Base-by-base conservation (phyloP, 1,140 invertebrate genomes). In the Eriosoma lanigerum region DNA sequence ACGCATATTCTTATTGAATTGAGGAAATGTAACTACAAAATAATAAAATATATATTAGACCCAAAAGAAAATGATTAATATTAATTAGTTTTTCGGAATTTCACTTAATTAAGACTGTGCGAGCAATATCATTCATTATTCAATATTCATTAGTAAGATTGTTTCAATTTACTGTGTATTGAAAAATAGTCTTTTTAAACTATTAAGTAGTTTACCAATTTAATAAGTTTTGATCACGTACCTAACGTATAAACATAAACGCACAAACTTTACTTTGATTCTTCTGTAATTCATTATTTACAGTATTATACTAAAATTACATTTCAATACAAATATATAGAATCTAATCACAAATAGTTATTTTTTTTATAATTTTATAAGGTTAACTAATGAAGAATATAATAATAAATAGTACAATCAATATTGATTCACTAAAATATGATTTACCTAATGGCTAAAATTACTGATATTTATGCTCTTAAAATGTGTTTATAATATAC, bases 1-100 rank as follows among this genome's bases (percentile, higher is more conserved):
- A 46, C 56, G 75, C n/a, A 78, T 62, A 48, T 48, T 78, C 15
- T 48, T 21, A 29, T 46, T 62, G 17, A 78, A 78, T 19, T 78
- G 75, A 78, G 75, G 75, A 48, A 78, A 78, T 9, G 75, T 78
- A 44, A 78, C 75, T 78, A 32, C 17, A 72, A 72, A 50, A 72
- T 52, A 52, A 72, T 29, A 52, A 52, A 72, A n/a, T 29, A 38
- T 8, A 72, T 29, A 52, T 52, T 5, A n/a, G 4, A n/a, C 15
- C 2, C 4, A 1, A n/a, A 54, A 3, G 3, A 21, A 24, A 48
- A 26, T 44, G 0, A 66, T 29, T 29, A 38, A 38, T 38, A 38
- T 8, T 38, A 38, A 8, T 52, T 52, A 3, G 0, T 15, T 21
- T 15, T 44, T 66, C 12, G 4, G 12, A 21, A 44, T 44, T 24